Conservation (phyloP, 2,113 vertebrate genomes). For the Corynorhinus townsendii region DNA sequence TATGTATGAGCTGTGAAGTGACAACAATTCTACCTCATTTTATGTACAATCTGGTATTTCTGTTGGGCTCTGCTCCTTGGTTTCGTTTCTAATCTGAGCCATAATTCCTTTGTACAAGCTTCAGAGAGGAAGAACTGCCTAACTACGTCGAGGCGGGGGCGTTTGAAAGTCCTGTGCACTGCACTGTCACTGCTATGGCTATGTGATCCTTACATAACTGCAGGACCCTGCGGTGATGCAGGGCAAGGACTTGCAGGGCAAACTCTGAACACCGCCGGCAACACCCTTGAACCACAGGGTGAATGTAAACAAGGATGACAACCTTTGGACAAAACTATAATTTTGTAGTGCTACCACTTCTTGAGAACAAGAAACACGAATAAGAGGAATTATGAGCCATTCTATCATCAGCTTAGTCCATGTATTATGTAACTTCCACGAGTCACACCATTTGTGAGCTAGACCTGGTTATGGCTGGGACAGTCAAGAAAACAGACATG, state of each 20-base stretch:
- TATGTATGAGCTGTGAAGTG: not conserved
- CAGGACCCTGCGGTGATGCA: not conserved
- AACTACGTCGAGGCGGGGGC: not conserved
- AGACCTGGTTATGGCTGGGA: not conserved
- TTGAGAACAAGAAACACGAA: not conserved
- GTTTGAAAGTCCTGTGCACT: not conserved
- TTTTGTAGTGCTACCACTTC: not conserved
- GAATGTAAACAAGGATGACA: not conserved
- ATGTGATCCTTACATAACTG: not conserved
- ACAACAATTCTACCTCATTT: not conserved
- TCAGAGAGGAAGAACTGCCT: not conserved
- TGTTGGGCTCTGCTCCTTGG: not conserved
- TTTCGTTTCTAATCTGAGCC: not conserved
- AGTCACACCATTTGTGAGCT: slow-evolving; percentile 23
- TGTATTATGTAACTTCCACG: not conserved
- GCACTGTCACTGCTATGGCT: not conserved
- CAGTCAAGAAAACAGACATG: not conserved
- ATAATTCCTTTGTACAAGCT: not conserved
- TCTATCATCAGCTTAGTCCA: not conserved
- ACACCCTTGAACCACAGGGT: not conserved
- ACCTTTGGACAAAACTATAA: slow-evolving; percentile 19
- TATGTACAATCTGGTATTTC: not conserved
- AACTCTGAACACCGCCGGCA: slow-evolving; percentile 11
- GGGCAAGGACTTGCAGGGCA: not conserved
- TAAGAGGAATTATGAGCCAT: not conserved